Conservation (phyloP, 2,797 vertebrate species). For the Thamnophis elegans region DNA sequence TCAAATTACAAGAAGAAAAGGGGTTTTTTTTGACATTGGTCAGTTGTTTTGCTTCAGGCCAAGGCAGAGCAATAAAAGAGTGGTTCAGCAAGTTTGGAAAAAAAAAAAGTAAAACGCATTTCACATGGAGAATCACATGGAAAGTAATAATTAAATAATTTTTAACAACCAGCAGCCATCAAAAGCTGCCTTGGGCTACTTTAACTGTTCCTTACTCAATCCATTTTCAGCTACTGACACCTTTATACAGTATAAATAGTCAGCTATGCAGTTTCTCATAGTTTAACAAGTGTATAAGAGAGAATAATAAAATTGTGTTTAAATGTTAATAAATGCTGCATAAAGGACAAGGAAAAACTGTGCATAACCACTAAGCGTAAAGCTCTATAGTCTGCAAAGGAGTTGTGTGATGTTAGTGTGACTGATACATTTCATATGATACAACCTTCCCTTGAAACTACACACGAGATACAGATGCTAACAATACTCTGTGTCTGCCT, state of each 20-base stretch:
- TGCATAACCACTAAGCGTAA: background rate
- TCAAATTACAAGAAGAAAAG: background rate
- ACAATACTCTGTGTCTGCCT: background rate
- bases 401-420: background rate
- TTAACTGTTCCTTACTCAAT: background rate
- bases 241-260: background rate
- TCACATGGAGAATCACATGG: conserved; percentile 19
- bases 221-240: conserved; percentile 7
- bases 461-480: background rate
- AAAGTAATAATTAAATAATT: conserved; percentile 27
- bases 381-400: background rate
- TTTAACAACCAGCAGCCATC: conserved; percentile 25
- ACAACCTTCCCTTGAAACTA: background rate
- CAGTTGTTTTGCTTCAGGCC: conserved; percentile 45
- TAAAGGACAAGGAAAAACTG: background rate
- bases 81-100: conserved; percentile 11
- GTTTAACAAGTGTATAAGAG: conserved; percentile 16
- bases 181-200: background rate
- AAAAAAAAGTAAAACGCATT: conserved; percentile 26
- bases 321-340: background rate
- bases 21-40: conserved; percentile 39
- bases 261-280: background rate
- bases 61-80: conserved; percentile 31
- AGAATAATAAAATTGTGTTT: fast-evolving
- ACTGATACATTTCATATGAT: background rate